Evolutionary conservation across 2,797 vertebrate species (phyloP).

Genomic region (Esox lucius): DNA sequence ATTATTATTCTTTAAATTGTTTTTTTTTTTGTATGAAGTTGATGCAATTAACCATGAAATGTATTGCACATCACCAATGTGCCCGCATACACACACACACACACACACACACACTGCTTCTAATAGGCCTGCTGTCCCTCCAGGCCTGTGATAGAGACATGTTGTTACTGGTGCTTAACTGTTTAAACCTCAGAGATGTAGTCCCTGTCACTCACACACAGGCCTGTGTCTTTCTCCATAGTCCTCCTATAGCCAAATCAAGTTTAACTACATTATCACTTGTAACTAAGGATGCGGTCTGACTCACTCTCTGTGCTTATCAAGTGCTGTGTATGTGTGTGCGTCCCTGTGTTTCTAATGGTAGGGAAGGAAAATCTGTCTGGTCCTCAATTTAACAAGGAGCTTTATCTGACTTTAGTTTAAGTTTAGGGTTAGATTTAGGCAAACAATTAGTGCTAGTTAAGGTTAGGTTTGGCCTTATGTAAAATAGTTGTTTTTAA

Average conservation of each 20-base stretch:
- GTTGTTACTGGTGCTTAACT: constrained; percentile 58
- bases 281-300: background rate
- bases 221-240: background rate
- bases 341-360: too few species aligned
- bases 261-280: background rate
- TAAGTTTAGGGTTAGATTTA: too few species aligned
- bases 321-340: too few species aligned
- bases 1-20: background rate
- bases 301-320: background rate
- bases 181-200: constrained; percentile 44
- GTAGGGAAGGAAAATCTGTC: too few species aligned
- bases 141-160: constrained; percentile 42
- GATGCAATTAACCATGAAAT: background rate
- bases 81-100: constrained; percentile 5
- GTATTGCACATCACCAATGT: background rate
- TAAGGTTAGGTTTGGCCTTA: background rate
- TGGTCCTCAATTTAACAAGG: too few species aligned
- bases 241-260: background rate
- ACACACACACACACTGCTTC: constrained; percentile 8
- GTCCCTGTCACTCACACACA: constrained; percentile 25
- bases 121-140: constrained; percentile 19
- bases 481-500: too few species aligned
- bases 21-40: background rate
- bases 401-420: too few species aligned
- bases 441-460: too few species aligned